Conservation (phyloP, 37 sponge, comb jelly and placozoan genomes). For the Haliclona indistincta region DNA sequence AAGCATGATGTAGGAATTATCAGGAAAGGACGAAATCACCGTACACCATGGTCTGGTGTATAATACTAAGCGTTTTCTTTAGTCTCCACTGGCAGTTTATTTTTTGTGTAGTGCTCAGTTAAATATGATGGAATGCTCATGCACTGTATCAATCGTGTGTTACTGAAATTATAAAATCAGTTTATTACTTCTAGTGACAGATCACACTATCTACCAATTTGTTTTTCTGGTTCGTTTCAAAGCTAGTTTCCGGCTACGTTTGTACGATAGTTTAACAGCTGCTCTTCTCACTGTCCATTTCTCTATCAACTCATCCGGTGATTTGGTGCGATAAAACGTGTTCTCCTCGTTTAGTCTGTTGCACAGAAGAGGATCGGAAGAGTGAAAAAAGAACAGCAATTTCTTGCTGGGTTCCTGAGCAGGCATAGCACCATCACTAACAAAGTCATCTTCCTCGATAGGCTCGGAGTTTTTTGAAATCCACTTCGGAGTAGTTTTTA, state of each 20-base stretch:
- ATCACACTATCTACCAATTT: too few species aligned
- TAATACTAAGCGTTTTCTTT: too few species aligned
- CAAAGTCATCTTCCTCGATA: not conserved
- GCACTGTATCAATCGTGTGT: too few species aligned
- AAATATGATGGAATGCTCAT: too few species aligned
- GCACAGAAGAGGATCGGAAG: not conserved
- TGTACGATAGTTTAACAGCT: constrained; percentile 35
- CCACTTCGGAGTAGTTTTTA: not conserved
- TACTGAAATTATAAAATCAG: too few species aligned
- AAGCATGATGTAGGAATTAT: too few species aligned
- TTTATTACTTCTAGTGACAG: too few species aligned
- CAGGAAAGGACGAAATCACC: too few species aligned
- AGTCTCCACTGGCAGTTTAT: too few species aligned
- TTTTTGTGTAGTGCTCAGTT: too few species aligned
- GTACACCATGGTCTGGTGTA: too few species aligned
- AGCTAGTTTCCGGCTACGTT: constrained; percentile 31
- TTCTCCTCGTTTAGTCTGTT: constrained; percentile 39
- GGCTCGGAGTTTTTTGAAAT: not conserved
- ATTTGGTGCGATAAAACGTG: constrained; percentile 26
- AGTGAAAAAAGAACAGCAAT: constrained; percentile 54
- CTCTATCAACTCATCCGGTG: constrained; percentile 38
- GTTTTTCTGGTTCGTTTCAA: not conserved
- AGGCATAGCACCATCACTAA: not conserved
- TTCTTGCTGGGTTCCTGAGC: not conserved
- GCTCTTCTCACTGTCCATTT: constrained; percentile 41